Base-by-base conservation (phyloP, 1,140 invertebrate species). In the Diabrotica undecimpunctata region DNA sequence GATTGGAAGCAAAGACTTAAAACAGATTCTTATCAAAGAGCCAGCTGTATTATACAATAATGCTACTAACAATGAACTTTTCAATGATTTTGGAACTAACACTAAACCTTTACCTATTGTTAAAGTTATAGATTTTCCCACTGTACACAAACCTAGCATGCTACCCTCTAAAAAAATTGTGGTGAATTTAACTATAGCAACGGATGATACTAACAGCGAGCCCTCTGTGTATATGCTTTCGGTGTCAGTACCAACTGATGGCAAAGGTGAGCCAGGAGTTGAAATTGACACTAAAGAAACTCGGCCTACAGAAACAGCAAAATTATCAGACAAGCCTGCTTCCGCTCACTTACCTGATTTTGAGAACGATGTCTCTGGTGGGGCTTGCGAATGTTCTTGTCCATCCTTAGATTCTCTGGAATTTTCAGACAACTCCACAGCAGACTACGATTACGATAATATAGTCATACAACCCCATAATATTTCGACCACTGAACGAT, bases 341-440 rank as follows among this genome's bases (percentile, higher is more conserved):
- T 39, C 53, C 8, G 9, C 61, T 6, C 11, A 10, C 10, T 36
- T 50, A n/a, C 35, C 35, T 11, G 41, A 55, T 13, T 38, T 60
- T 41, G 61, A 66, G 11, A 59, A 64, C 25, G 62, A 57, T 39
- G 56, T 50, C 37, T 71, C 69, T 60, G 88, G 87, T 62, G 87
- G 87, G n/a, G 86, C 84, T 72, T 92, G 89, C 75, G 85, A 89
- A 74, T 91, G 90, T 77, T 87, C 85, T 5, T 92, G 90, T 77
- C 89, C 90, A 1, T 77, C 73, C 68, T 65, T 78, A 68, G 68
- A 67, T 54, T 69, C 67, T 60, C 66, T 72, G 70, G 69, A 72
- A 69, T 70, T 73, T 76, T 46, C 71, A 71, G 72, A 73, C 55
- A 72, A 71, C 41, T 62, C 61, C 59, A 62, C 58, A 10, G 54